Percentiles rank a stretch among this genome's conserved stretches.
Evolutionary conservation across 2,888 invertebrate species (phyloP).

Genomic region (Ormyrus rosae): DNA sequence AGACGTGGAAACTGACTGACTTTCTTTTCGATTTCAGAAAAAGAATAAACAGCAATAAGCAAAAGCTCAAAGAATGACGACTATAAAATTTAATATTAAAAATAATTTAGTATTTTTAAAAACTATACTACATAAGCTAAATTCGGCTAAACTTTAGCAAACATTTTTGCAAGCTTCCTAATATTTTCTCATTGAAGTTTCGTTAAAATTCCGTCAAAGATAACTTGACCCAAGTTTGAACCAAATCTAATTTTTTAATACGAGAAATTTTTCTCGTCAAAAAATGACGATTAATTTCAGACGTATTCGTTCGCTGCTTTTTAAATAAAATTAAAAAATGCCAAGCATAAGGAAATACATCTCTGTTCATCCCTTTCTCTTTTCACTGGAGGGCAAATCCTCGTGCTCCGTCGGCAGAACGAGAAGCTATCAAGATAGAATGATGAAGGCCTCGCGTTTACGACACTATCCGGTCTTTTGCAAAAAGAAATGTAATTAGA

Average conservation of each 20-base stretch:
- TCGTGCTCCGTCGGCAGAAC: not conserved
- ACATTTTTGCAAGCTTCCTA: too few relatives aligned
- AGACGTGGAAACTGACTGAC: constrained; percentile 1
- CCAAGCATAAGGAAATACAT: not conserved
- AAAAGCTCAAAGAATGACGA: not conserved
- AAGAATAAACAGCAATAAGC: not conserved
- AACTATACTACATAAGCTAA: too few relatives aligned
- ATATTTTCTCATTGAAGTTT: too few relatives aligned
- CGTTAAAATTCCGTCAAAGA: too few relatives aligned
- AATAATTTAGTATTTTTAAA: too few relatives aligned
- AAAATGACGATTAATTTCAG: too few relatives aligned
- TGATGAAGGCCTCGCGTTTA: constrained; percentile 7
- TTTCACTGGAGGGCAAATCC: not conserved
- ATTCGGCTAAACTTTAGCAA: too few relatives aligned
- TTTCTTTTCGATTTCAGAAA: not conserved
- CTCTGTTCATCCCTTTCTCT: not conserved
- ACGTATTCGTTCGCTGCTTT: too few relatives aligned
- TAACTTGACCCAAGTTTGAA: too few relatives aligned
- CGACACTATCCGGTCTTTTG: constrained; percentile 18
- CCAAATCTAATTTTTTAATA: too few relatives aligned
- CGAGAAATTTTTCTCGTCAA: too few relatives aligned
- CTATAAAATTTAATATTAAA: too few relatives aligned
- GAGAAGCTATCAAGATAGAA: constrained; percentile 38
- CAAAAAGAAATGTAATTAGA: constrained; percentile 62
- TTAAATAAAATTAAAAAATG: constrained; percentile 47